Conservation (phyloP, 2,797 vertebrate genomes). For the Heliangelus exortis region DNA sequence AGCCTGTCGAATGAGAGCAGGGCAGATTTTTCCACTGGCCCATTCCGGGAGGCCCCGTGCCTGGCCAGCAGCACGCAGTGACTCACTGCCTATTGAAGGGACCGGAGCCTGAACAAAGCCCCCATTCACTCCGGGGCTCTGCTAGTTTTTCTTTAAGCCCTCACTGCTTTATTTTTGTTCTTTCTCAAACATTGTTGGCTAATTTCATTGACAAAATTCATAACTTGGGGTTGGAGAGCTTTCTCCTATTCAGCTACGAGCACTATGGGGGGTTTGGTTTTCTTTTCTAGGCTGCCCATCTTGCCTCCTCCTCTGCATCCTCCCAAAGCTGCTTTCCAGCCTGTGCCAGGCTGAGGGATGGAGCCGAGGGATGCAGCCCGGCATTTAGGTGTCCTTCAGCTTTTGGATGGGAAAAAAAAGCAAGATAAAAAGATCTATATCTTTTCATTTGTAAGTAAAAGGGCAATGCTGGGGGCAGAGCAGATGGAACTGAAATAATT, state of each 20-base stretch:
- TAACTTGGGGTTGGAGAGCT: conserved; percentile 60
- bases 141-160: conserved; percentile 45
- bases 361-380: neutral
- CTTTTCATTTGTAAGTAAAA: neutral
- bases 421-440: neutral
- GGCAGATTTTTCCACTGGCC: conserved; percentile 17
- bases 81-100: conserved; percentile 52
- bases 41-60: neutral
- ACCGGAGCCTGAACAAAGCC: conserved; percentile 45
- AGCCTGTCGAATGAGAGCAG: neutral
- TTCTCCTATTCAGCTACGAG: conserved; percentile 38
- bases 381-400: neutral
- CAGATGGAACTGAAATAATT: neutral
- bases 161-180: conserved; percentile 59
- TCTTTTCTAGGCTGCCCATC: neutral
- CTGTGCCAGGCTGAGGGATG: neutral
- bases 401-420: neutral
- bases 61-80: neutral
- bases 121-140: conserved; percentile 8
- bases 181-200: conserved; percentile 64
- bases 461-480: neutral
- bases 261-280: conserved; percentile 8
- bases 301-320: neutral
- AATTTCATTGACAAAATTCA: conserved; percentile 78
- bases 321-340: neutral